Base-by-base conservation (phyloP, 2,888 invertebrate genomes). In the Drosophila paranaensis region DNA sequence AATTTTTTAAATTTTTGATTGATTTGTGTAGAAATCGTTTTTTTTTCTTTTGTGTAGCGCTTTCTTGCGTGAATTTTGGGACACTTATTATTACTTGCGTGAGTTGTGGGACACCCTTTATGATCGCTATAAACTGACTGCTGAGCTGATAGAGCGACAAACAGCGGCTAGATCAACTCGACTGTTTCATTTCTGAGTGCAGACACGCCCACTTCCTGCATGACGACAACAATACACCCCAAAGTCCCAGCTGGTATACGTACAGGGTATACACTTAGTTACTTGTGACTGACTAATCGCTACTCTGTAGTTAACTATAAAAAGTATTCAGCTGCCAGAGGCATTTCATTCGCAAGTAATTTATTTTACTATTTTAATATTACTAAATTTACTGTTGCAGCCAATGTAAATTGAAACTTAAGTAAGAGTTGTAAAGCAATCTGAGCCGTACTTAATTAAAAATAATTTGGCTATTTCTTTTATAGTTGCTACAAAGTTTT, bases 241-340 rank as follows among this genome's bases (percentile, higher is more conserved):
- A 9, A 2, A 30, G 0, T 6, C 1, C 0, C 6, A 16, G 1
- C 6, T 6, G 0, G 1, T 0, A 27, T 27, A 5, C 8, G 3
- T n/a, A 2, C 11, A 33, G 50, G 50, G 16, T 16, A 50, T 16
- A 6, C 11, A 33, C 3, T 30, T 10, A 10, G 10, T 1, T 3
- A n/a, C 4, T 10, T 48, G 10, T 33, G 16, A 33, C 16, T 6
- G 16, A 33, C 33, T 50, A 33, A 13, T 16, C 33, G 6, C n/a
- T 48, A 33, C 48, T 33, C 33, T 50, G n/a, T 33, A 30, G 10
- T 2, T 5, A n/a, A 0, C 6, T 10, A 10, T 1, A 46, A 5
- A 48, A 30, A 27, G 16, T 16, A 16, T 42, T 16, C 3, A 3
- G 10, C 6, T 16, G 3, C 16, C 42, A 10, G 16, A 45, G 13